A percentile compares a stretch with the other conserved stretches of the same genome.
These are phyloP conservation scores for Aphaenogaster rudis DNA, from an alignment of 1,140 invertebrate genomes.

Conservation along the genomic window DNA sequence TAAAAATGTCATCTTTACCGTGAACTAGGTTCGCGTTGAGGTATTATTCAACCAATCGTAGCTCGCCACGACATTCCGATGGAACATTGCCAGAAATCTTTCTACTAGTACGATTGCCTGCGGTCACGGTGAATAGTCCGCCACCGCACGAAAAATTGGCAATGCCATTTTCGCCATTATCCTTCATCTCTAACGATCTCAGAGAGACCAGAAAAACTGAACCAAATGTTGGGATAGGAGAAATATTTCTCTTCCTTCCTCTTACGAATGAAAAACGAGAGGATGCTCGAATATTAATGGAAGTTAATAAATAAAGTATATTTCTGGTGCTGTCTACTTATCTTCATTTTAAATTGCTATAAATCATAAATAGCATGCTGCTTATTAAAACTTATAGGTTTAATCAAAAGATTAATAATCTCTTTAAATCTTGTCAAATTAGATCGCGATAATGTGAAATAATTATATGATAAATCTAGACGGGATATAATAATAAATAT, in stretches of 20 bases:
- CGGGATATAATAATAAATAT: background rate
- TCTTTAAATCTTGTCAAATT: background rate
- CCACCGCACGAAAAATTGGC: slow-evolving; percentile 55
- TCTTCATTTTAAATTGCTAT: background rate
- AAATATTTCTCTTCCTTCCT: background rate
- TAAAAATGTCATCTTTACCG: slow-evolving; percentile 30
- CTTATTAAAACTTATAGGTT: background rate
- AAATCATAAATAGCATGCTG: background rate
- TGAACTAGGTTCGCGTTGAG: background rate
- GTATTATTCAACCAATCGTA: slow-evolving; percentile 48
- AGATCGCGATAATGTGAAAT: background rate
- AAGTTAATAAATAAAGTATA: slow-evolving; percentile 1
- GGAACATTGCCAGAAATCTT: slow-evolving; percentile 59
- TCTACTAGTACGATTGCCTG: slow-evolving; percentile 31
- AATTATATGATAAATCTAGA: background rate
- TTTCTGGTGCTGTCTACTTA: background rate
- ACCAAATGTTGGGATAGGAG: background rate
- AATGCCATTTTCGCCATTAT: slow-evolving; percentile 53
- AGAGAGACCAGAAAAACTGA: slow-evolving; percentile 27
- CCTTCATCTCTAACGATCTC: slow-evolving; percentile 40
- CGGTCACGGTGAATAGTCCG: slow-evolving; percentile 45
- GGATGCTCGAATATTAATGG: background rate
- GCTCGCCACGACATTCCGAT: slow-evolving; percentile 36
- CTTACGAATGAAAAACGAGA: background rate
- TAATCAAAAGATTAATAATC: background rate